Conservation (phyloP, 2,113 vertebrate species). For the Callipepla squamata region DNA sequence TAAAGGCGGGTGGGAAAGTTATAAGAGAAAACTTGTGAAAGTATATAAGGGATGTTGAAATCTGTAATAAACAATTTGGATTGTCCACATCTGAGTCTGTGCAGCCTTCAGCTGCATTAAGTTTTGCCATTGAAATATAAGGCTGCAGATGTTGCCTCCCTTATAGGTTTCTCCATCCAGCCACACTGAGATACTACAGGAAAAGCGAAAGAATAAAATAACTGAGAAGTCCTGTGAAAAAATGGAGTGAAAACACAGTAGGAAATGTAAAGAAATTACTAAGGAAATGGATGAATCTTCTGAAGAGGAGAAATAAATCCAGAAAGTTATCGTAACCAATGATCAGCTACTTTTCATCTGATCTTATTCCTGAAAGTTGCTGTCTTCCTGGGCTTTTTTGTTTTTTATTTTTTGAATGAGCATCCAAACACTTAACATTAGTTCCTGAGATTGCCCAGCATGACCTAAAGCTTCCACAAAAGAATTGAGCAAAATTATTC, state of each 20-base stretch:
- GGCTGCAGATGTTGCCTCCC: background rate
- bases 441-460: background rate
- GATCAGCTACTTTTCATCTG: background rate
- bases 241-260: background rate
- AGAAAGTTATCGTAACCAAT: background rate
- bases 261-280: background rate
- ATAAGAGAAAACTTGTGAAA: too few species aligned
- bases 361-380: background rate
- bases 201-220: background rate
- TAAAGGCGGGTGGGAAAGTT: too few species aligned
- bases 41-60: too few species aligned
- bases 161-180: background rate
- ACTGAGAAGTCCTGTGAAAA: background rate
- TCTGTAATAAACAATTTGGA: too few species aligned
- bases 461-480: background rate
- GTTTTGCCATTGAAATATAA: background rate
- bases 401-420: background rate
- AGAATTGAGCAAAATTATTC: background rate
- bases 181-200: background rate
- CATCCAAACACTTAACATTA: background rate
- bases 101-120: background rate
- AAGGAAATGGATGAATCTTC: background rate
- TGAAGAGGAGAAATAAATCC: background rate
- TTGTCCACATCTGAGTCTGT: too few species aligned
- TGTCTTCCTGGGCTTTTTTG: background rate